A percentile compares a stretch with the other conserved stretches of the same genome.
Evolutionary conservation across 1,140 invertebrate genomes (phyloP).

Genomic region (Anoplophora glabripennis): DNA sequence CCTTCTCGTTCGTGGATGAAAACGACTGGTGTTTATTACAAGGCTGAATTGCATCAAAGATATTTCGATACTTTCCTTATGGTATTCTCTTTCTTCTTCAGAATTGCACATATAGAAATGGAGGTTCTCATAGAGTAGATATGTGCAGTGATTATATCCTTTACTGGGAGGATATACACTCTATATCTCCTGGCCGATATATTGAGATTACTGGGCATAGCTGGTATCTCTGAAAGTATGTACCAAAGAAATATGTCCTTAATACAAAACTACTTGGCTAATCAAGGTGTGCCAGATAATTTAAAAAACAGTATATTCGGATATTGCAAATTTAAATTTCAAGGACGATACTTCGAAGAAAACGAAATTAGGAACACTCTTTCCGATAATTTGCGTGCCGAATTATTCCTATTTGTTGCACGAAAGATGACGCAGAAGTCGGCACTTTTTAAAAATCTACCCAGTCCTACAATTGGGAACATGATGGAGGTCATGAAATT

Average conservation of each 20-base stretch:
- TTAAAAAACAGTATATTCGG: constrained; percentile 14
- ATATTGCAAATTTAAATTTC: constrained; percentile 20
- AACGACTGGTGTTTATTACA: background rate
- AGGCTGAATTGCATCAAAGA: background rate
- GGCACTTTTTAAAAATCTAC: constrained; percentile 44
- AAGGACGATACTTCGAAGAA: constrained; percentile 24
- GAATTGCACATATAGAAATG: background rate
- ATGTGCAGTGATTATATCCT: constrained; percentile 5
- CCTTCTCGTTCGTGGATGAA: constrained; percentile 10
- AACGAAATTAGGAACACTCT: constrained; percentile 24
- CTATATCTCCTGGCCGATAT: constrained; percentile 20
- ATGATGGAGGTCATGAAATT: constrained; percentile 43
- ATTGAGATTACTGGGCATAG: constrained; percentile 18
- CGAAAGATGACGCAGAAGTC: constrained; percentile 46
- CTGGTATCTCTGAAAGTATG: constrained; percentile 26
- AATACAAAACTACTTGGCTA: constrained; percentile 18
- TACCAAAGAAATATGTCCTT: constrained; percentile 20
- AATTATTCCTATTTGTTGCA: constrained; percentile 49
- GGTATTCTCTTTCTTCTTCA: constrained; percentile 18
- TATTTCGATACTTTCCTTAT: constrained; percentile 12
- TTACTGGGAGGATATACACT: constrained; percentile 22
- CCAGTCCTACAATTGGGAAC: constrained; percentile 37
- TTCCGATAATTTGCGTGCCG: constrained; percentile 35
- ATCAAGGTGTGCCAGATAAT: constrained; percentile 14
- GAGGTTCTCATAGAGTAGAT: constrained; percentile 8